phyloP scores from a whole-genome alignment of 2,888 invertebrate genomes.

The Gymnoscelis rufifasciata region DNA sequence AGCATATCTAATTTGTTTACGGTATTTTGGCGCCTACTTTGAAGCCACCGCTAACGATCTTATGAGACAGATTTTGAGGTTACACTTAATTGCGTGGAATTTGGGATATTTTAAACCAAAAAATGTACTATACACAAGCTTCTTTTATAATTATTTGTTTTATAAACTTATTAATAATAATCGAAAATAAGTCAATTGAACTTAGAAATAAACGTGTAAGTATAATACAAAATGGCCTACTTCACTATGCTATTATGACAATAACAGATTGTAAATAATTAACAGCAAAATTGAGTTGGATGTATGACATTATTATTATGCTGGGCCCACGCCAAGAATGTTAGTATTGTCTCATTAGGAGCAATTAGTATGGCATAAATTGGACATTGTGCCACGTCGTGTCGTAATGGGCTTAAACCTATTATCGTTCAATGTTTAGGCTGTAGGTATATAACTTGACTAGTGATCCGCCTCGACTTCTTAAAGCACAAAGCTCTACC shows the following conservation, averaged over 20 bases:
- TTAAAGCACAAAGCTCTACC: too few species aligned
- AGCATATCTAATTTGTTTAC: conserved; percentile 36
- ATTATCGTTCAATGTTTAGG: conserved; percentile 20
- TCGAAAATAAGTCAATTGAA: too few species aligned
- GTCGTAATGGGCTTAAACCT: conserved; percentile 31
- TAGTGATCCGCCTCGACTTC: too few species aligned
- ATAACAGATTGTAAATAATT: conserved; percentile 12
- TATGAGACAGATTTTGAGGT: conserved; percentile 13
- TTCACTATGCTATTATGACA: not conserved
- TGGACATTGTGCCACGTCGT: conserved; percentile 51
- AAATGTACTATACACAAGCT: too few species aligned
- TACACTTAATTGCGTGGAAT: conserved; percentile 13
- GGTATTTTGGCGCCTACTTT: conserved; percentile 63
- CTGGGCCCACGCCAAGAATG: conserved; percentile 52
- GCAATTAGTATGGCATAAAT: conserved; percentile 70
- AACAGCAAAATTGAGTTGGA: conserved; percentile 19
- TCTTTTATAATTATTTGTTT: too few species aligned
- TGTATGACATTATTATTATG: conserved; percentile 26
- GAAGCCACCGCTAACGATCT: conserved; percentile 42
- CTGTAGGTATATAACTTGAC: conserved; percentile 19
- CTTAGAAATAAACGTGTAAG: too few species aligned
- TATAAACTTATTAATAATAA: too few species aligned
- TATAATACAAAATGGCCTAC: too few species aligned
- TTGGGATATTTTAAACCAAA: not conserved
- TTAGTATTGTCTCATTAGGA: conserved; percentile 60